These are phyloP conservation scores for Drosophila barbarae DNA, from an alignment of 2,888 invertebrate species.

Conservation along the genomic window DNA sequence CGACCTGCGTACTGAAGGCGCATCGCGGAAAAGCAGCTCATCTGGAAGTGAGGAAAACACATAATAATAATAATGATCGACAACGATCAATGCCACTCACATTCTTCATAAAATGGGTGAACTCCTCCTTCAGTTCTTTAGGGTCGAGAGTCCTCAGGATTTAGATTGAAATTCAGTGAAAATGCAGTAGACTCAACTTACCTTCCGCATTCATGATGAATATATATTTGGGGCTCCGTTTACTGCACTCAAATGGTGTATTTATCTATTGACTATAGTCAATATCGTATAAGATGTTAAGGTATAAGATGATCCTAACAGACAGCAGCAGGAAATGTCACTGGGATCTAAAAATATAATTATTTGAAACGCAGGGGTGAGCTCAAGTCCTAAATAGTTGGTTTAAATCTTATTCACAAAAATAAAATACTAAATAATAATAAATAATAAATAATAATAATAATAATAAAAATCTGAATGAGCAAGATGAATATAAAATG, in stretches of 20 bases:
- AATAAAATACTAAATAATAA: too few relatives aligned
- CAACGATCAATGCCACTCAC: neutral
- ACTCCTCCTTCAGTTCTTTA: neutral
- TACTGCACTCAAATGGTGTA: too few relatives aligned
- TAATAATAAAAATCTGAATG: too few relatives aligned
- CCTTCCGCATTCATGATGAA: neutral
- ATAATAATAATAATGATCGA: too few relatives aligned
- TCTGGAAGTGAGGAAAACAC: conserved; percentile 14
- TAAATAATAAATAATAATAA: too few relatives aligned
- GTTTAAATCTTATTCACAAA: too few relatives aligned
- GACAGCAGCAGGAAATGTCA: neutral
- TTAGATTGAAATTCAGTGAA: neutral
- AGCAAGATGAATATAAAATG: too few relatives aligned
- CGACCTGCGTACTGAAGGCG: conserved; percentile 27
- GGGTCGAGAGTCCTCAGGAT: too few relatives aligned
- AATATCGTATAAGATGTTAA: neutral
- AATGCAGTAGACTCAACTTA: neutral
- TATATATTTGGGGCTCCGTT: neutral
- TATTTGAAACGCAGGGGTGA: too few relatives aligned
- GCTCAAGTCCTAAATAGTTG: too few relatives aligned
- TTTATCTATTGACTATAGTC: neutral
- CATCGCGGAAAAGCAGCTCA: conserved; percentile 40
- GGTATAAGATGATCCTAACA: neutral
- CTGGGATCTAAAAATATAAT: neutral
- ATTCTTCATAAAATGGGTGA: neutral